Evolutionary conservation across 1,140 invertebrate genomes (phyloP).

Genomic region (Penaeus vannamei): DNA sequence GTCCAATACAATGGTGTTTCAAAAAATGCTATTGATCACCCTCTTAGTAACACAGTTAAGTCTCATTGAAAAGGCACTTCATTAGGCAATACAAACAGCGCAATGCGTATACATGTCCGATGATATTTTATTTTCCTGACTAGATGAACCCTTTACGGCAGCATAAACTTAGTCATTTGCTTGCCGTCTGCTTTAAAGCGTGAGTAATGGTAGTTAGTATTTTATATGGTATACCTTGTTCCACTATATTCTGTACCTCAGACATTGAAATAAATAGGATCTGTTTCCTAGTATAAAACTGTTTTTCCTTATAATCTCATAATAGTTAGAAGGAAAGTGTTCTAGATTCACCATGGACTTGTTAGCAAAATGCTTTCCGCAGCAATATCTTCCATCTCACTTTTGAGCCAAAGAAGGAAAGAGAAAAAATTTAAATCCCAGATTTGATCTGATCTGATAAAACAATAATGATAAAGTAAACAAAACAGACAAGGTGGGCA

Average conservation of each 20-base stretch:
- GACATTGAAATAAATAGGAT: too few species aligned
- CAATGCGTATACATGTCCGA: neutral
- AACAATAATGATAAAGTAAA: too few species aligned
- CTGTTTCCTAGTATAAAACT: too few species aligned
- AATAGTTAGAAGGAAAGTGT: neutral
- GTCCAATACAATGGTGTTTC: neutral
- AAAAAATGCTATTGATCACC: too few species aligned
- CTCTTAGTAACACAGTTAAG: conserved; percentile 10
- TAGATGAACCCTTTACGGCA: conserved; percentile 39
- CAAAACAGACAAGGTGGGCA: too few species aligned
- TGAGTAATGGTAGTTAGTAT: conserved; percentile 4
- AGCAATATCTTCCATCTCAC: too few species aligned
- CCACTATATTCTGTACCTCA: too few species aligned
- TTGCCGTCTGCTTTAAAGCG: conserved; percentile 9
- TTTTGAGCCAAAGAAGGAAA: too few species aligned
- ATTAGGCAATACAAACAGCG: conserved; percentile 49
- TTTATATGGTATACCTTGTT: neutral
- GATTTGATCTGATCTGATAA: neutral
- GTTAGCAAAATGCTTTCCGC: too few species aligned
- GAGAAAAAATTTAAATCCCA: neutral
- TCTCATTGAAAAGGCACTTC: conserved; percentile 30
- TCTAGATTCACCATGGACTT: too few species aligned
- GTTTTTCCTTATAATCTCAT: neutral
- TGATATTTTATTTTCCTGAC: conserved; percentile 27
- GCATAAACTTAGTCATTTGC: conserved; percentile 19